phyloP scores from a whole-genome alignment of 2,797 vertebrate genomes.

The Xenopus petersii region DNA sequence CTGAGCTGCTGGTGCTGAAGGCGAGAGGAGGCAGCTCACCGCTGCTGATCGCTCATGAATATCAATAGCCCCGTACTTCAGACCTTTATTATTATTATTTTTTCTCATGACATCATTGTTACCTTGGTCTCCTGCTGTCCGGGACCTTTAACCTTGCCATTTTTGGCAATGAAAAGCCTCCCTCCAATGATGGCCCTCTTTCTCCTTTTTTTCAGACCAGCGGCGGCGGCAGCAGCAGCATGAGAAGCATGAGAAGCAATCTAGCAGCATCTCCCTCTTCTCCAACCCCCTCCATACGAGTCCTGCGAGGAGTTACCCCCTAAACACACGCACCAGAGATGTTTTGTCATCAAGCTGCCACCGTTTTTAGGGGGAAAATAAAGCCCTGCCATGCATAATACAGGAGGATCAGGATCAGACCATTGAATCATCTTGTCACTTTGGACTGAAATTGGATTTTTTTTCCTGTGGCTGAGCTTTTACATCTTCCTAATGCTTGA shows the following conservation, averaged over 20 bases:
- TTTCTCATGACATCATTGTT: constrained; percentile 81
- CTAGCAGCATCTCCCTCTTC: constrained; percentile 66
- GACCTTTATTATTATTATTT: constrained; percentile 60
- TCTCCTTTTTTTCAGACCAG: constrained; percentile 81
- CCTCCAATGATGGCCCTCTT: constrained; percentile 79
- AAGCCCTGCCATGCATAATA: constrained; percentile 67
- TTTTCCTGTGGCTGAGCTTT: constrained; percentile 71
- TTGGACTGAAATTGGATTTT: constrained; percentile 71
- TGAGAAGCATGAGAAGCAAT: background rate
- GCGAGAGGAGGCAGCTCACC: constrained; percentile 60
- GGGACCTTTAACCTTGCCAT: constrained; percentile 90
- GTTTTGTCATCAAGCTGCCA: constrained; percentile 55
- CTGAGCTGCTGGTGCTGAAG: constrained; percentile 60
- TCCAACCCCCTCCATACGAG: constrained; percentile 59
- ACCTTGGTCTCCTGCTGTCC: constrained; percentile 78
- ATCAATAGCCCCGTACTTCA: constrained; percentile 73
- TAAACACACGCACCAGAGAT: constrained; percentile 65
- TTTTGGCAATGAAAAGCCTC: constrained; percentile 72
- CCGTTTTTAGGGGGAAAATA: constrained; percentile 61
- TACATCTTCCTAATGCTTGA: constrained; percentile 76
- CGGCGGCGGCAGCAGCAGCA: constrained; percentile 75
- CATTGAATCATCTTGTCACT: constrained; percentile 72
- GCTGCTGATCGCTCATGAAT: constrained; percentile 63
- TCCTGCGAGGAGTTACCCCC: constrained; percentile 59
- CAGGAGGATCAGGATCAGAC: constrained; percentile 72